Base-by-base conservation (phyloP, 2,888 invertebrate genomes). In the Mythimna albipuncta region DNA sequence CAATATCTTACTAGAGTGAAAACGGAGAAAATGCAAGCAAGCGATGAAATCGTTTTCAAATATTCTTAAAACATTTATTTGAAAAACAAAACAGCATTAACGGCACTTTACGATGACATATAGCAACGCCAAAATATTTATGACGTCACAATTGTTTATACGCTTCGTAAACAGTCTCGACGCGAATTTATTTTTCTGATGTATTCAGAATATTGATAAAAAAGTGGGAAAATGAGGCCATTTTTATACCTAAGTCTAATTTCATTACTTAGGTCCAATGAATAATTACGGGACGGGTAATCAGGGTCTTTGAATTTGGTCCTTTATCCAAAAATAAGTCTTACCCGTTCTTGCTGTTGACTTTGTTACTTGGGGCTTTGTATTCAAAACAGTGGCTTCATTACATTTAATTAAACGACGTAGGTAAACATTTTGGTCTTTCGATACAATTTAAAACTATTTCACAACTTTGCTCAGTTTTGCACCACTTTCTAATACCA, bases 281-380 rank as follows among this genome's bases (percentile, higher is more conserved):
- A 50, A n/a, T 41, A 50, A 35, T 44, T 57, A 44, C 16, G 47
- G 47, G 16, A 19, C 47, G 47, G 6, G 16, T 47, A 77, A 47
- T 41, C n/a, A 32, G 52, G 58, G 52, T 59, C 19, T 47, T 19
- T 59, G 44, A 32, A 21, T n/a, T 74, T 55, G 41, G 50, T 32
- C 35, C 54, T 59, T 59, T 47, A 21, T 54, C 13, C 73, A 54
- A 64, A 77, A 77, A 63, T 62, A 72, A 77, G 19, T 50, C n/a
- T 52, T 62, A 19, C 62, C 13, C 11, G 47, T 41, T 54, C 21
- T 58, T 65, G 57, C 13, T 76, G 35, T 68, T 26, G 11, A 47
- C 26, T 76, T 59, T 32, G 35, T 65, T 55, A 21, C 11, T 6
- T 3, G 44, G 38, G 5, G 3, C 7, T 57, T 62, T 62, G 44